Conservation (phyloP, 2,888 invertebrate species). For the Trachelus tabidus region DNA sequence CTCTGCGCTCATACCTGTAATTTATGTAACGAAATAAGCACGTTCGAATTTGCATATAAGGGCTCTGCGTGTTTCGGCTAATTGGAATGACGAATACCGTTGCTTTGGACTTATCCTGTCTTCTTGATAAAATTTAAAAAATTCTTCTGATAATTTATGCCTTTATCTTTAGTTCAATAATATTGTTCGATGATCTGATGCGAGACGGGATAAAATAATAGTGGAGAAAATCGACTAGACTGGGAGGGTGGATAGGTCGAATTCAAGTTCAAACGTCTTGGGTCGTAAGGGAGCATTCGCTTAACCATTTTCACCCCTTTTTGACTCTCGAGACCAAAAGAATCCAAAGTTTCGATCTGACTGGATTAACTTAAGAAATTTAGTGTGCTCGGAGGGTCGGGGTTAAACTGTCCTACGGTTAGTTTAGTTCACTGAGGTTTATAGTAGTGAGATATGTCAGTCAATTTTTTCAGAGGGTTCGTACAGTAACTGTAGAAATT, state of each 20-base stretch:
- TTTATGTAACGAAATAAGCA: not conserved
- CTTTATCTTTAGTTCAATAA: not conserved
- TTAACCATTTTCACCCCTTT: constrained; percentile 11
- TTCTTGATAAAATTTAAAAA: not conserved
- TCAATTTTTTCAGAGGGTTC: too few relatives aligned
- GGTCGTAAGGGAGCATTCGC: constrained; percentile 3
- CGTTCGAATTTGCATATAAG: not conserved
- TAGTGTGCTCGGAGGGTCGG: not conserved
- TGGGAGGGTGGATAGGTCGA: not conserved
- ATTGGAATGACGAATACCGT: not conserved
- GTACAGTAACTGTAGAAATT: too few relatives aligned
- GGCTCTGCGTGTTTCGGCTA: not conserved
- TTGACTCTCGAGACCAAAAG: not conserved
- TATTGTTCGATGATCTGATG: not conserved
- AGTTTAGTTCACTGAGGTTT: not conserved
- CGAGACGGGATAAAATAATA: not conserved
- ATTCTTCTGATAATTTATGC: not conserved
- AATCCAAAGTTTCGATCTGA: not conserved
- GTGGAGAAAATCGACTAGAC: not conserved
- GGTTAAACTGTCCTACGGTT: not conserved
- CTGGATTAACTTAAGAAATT: not conserved
- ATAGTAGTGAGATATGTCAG: not conserved
- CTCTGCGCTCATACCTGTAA: not conserved
- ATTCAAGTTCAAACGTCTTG: not conserved
- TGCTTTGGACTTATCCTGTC: not conserved